Evolutionary conservation across 1,140 invertebrate species (phyloP).

Genomic region (Lepidurus couesii): DNA sequence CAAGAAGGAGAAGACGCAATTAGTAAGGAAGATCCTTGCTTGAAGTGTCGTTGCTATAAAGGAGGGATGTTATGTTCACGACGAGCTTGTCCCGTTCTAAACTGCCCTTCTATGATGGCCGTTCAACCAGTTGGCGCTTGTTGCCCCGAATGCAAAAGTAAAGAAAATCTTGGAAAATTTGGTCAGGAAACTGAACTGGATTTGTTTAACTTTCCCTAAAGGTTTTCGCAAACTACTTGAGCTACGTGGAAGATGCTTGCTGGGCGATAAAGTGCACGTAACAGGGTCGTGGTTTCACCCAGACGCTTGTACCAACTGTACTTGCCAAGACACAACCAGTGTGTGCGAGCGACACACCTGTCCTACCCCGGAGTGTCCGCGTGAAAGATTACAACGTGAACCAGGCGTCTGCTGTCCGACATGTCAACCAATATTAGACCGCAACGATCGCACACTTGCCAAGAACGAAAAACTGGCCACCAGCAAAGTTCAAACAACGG

Average conservation of each 20-base stretch:
- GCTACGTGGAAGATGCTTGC: slow-evolving; percentile 52
- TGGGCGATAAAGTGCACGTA: slow-evolving; percentile 58
- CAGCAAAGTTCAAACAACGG: background rate
- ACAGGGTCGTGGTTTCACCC: slow-evolving; percentile 54
- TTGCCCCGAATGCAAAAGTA: slow-evolving; percentile 72
- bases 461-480: slow-evolving; percentile 28
- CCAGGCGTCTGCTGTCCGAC: slow-evolving; percentile 69
- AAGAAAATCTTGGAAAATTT: slow-evolving; percentile 43
- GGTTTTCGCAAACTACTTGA: slow-evolving; percentile 40
- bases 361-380: slow-evolving; percentile 67
- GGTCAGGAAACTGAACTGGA: slow-evolving; percentile 42
- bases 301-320: slow-evolving; percentile 76
- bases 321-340: slow-evolving; percentile 62
- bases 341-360: slow-evolving; percentile 71
- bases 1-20: slow-evolving; percentile 67
- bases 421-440: slow-evolving; percentile 39
- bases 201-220: slow-evolving; percentile 21
- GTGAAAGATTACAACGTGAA: slow-evolving; percentile 57
- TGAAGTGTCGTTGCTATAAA: slow-evolving; percentile 71
- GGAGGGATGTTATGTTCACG: slow-evolving; percentile 71
- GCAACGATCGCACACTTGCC: slow-evolving; percentile 27
- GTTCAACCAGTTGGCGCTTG: slow-evolving; percentile 64
- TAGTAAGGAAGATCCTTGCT: slow-evolving; percentile 74
- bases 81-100: slow-evolving; percentile 74
- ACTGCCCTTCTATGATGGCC: slow-evolving; percentile 63